phyloP scores from a whole-genome alignment of 2,888 invertebrate species.

The Plebejus anna region DNA sequence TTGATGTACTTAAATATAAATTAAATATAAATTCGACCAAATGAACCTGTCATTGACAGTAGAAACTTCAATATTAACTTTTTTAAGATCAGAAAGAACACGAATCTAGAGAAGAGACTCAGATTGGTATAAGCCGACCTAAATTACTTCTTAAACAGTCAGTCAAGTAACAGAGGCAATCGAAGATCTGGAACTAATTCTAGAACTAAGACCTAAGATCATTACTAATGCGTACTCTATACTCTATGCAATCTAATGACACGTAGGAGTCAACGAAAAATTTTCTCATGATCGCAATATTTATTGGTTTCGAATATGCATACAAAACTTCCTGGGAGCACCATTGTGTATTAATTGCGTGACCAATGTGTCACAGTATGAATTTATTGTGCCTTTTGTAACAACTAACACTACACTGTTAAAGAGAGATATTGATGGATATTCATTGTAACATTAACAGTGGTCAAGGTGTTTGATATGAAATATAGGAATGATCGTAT shows the following conservation, averaged over 20 bases:
- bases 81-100: too few relatives aligned
- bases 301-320: constrained; percentile 35
- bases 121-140: too few relatives aligned
- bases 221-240: too few relatives aligned
- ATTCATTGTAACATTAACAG: constrained; percentile 47
- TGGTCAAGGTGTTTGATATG: constrained; percentile 6
- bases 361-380: constrained; percentile 67
- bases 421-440: constrained; percentile 45
- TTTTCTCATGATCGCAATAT: constrained; percentile 29
- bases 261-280: neutral
- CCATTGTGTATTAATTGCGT: constrained; percentile 66
- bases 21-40: neutral
- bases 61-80: too few relatives aligned
- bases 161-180: too few relatives aligned
- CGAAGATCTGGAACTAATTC: too few relatives aligned
- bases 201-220: too few relatives aligned
- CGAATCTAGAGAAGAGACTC: too few relatives aligned
- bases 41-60: too few relatives aligned
- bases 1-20: neutral
- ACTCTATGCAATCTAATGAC: neutral
- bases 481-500: neutral
- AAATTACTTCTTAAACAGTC: too few relatives aligned
- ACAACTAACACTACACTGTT: constrained; percentile 30
- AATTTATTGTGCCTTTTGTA: constrained; percentile 73
- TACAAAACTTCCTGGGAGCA: constrained; percentile 40